Base-by-base conservation (phyloP, 1,140 invertebrate genomes). In the Drosophila murphyi region DNA sequence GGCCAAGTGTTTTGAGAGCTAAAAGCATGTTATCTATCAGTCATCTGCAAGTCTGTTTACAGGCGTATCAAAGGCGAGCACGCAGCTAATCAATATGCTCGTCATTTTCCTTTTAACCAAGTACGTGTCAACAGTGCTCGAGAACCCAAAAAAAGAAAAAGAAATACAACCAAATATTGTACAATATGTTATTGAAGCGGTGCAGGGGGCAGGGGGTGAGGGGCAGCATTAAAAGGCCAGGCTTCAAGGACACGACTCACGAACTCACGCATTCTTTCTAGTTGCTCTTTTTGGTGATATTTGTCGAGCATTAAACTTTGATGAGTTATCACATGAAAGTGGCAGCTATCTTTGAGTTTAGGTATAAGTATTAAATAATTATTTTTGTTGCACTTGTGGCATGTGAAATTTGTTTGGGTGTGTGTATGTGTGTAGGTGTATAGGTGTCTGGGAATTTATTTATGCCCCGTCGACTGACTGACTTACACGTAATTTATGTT, bases 71-170 rank as follows among this genome's bases (percentile, higher is more conserved):
- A 77, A 72, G 79, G 76, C 76, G 76, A 69, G 80, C 72, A 80
- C 78, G 80, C 71, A 78, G 59, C 85, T 90, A 85, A 89, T 89
- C 85, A 89, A 89, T 89, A 89, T 90, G 85, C 86, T 89, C 78
- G 81, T 89, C 85, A 78, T 90, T 85, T 90, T 89, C 81, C 85
- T 89, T 86, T 89, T 89, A 90, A 72, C 80, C 85, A 77, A 90
- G 85, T 90, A 89, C 85, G 85, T 90, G 85, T 89, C 85, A 85
- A 89, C 83, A 69, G 80, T 76, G 55, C 72, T 28, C 35, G 64
- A 20, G 20, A 34, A 7, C 37, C 62, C 37, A 39, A 7, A 41
- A 43, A n/a, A 43, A n/a, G 10, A 43, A 69, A 50, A 12, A 12
- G 12, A 12, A 20, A 20, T 20, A 20, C 1, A 34, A 12, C 55